Evolutionary conservation across 2,113 vertebrate genomes (phyloP).

Genomic region (Silurus meridionalis): DNA sequence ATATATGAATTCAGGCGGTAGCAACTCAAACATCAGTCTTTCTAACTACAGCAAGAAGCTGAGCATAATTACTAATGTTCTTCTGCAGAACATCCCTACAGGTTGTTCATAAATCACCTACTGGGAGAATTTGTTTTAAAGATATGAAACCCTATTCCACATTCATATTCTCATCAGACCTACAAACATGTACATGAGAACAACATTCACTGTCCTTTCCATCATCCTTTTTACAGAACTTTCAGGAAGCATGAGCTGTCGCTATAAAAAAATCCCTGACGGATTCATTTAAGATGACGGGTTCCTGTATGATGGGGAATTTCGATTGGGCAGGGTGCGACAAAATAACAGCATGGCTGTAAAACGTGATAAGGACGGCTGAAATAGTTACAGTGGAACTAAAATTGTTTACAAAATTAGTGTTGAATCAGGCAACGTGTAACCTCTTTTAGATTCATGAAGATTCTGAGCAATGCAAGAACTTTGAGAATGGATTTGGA

Average conservation of each 20-base stretch:
- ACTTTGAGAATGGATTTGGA: too few relatives aligned
- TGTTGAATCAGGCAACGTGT: too few relatives aligned
- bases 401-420: background rate
- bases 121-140: background rate
- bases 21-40: background rate
- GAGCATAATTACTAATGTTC: background rate
- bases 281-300: background rate
- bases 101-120: background rate
- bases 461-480: too few relatives aligned
- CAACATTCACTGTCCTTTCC: background rate
- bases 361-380: background rate
- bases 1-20: background rate
- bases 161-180: background rate
- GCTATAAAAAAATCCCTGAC: background rate
- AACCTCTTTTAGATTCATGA: too few relatives aligned
- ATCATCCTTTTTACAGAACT: background rate
- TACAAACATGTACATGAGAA: background rate
- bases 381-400: background rate
- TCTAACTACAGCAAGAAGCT: background rate
- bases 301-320: slow-evolving; percentile 12
- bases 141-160: background rate
- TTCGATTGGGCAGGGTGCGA: slow-evolving; percentile 1
- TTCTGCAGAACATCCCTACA: background rate
- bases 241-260: background rate
- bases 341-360: background rate